Conservation (phyloP, 2,113 vertebrate genomes). For the Hippocampus guttulatus region DNA sequence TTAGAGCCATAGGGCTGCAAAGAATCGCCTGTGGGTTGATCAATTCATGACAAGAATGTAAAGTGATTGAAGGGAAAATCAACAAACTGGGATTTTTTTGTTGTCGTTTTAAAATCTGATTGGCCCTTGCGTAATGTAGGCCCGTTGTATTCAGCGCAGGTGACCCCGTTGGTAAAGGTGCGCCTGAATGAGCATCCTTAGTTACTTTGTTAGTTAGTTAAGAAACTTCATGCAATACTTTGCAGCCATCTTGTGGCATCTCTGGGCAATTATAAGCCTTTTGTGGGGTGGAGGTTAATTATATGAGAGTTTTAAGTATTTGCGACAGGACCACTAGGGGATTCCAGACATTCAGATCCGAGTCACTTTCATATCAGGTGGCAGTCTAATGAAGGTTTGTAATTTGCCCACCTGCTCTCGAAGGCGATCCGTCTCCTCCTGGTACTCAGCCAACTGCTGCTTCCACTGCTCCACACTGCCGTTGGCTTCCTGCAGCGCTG, state of each 20-base stretch:
- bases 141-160: no score
- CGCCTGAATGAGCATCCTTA: no score
- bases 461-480: conserved; percentile 89
- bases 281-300: not conserved
- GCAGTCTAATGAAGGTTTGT: not conserved
- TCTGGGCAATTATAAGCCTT: not conserved
- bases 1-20: no score
- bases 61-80: no score
- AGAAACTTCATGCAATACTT: not conserved
- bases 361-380: not conserved
- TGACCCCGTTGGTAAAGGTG: no score
- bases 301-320: not conserved
- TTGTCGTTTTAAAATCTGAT: no score
- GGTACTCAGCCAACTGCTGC: conserved; percentile 85
- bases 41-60: no score
- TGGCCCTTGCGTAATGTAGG: no score
- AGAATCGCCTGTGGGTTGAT: no score
- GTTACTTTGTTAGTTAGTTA: no score
- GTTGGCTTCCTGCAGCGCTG: conserved; percentile 87
- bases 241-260: not conserved
- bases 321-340: not conserved
- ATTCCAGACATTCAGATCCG: not conserved
- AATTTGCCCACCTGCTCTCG: conserved; percentile 77
- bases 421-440: conserved; percentile 85
- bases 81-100: no score